Base-by-base conservation (phyloP, 2,888 invertebrate genomes). In the Ophion slaviceki region DNA sequence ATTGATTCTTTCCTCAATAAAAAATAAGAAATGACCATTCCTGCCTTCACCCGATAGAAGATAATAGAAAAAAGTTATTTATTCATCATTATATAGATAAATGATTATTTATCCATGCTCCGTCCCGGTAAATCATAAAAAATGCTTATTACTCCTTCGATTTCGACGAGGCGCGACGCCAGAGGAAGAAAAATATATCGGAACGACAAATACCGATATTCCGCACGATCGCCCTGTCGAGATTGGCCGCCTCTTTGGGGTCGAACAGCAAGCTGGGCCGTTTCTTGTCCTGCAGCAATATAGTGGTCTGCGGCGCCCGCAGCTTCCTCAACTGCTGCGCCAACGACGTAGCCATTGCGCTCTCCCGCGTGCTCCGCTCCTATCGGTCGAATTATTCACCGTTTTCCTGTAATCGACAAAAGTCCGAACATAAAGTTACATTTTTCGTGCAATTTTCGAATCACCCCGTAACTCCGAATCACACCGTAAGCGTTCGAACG, bases 211-310 rank as follows among this genome's bases (percentile, higher is more conserved):
- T 93, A 94, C 99, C 99, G 76, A 99, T 96, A 92, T 98, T 97
- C 93, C 96, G 98, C 88, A 98, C 97, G 0, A 97, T 97, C 88
- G 98, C 97, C 74, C 96, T 96, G 90, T 98, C 97, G 90, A 98
- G 96, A 64, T 96, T 96, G 0, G 98, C 98, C 0, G 99, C 99
- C 94, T 99, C 98, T 92, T 97, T 97, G 0, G 97, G 96, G 91
- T 98, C 97, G 93, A 99, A 99, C 1, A 99, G 94, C 88, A 99
- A 95, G 0, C 99, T 99, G 14, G 97, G 95, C 70, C 96, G 96
- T 90, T 96, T 96, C 89, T 96, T 97, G n/a, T n/a, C n/a, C n/a
- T n/a, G n/a, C n/a, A n/a, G n/a, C n/a, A n/a, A n/a, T n/a, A n/a
- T n/a, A n/a, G n/a, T n/a, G n/a, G n/a, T n/a, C n/a, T n/a, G n/a